Base-by-base conservation (phyloP, 2,113 vertebrate genomes). In the Anseranas semipalmata region DNA sequence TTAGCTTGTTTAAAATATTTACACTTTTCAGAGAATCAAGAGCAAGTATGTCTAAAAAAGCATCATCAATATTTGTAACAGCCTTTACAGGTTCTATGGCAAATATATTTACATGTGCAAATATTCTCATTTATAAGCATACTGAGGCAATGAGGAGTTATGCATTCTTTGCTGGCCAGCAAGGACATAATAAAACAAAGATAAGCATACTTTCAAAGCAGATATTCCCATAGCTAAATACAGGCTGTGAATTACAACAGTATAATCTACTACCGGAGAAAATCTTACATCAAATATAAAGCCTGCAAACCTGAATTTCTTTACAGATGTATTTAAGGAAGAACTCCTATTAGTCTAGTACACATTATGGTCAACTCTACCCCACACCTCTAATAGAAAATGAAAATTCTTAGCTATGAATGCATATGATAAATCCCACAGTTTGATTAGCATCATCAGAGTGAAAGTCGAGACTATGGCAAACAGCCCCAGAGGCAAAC, bases 11-110 rank as follows among this genome's bases (percentile, higher is more conserved):
- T 59, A 62, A 77, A 74, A 53, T 41, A 72, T 32, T 68, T 56
- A 14, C 32, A 33, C 32, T 95, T 72, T 84, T 55, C 21, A 75
- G 82, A 77, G 33, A 82, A 74, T 63, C 56, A 65, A 86, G 68
- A 86, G 22, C 85, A 93, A 89, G 39, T 14, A 43, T 9, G 35
- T 33, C 46, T 65, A 77, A 59, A 95, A 96, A 92, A 87, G 46
- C 62, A 93, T 19, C 67, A 93, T 84, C 72, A 84, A 32, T 86
- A 87, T 71, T 74, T 71, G 25, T 94, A 93, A 89, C 41, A 81
- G 65, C 17, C 10, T 84, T 81, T 78, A 65, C 12, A 81, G 76
- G 41, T 67, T 93, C 93, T 75, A 93, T 46, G 41, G 66, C 58
- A 62, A 79, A 65, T 77, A 46, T 52, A 86, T 53, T 32, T 90